Conservation (phyloP, 2,797 vertebrate genomes). For the Prionace glauca region DNA sequence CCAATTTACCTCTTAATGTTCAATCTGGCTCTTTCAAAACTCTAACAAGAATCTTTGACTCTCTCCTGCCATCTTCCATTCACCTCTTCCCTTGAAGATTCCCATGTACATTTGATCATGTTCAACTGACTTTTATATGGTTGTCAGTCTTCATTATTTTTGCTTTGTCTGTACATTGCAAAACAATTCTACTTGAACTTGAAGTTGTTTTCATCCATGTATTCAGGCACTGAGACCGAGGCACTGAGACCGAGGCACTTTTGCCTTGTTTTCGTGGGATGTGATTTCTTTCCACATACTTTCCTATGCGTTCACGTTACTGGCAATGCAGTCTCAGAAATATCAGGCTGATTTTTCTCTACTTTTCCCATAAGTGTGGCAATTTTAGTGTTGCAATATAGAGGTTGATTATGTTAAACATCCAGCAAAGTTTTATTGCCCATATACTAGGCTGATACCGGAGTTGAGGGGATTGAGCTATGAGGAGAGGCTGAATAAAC, state of each 20-base stretch:
- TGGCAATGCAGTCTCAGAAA: background rate
- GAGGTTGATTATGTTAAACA: background rate
- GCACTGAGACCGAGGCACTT: background rate
- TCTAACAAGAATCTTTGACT: background rate
- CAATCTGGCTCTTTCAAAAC: background rate
- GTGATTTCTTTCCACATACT: too few species aligned
- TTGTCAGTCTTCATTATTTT: constrained; percentile 23
- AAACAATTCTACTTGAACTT: background rate
- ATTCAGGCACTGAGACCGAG: background rate
- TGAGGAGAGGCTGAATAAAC: too few species aligned
- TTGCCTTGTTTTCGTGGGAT: background rate
- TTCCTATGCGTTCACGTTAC: too few species aligned
- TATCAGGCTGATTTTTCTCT: background rate
- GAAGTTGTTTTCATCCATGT: background rate
- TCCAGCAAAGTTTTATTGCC: background rate
- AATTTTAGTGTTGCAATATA: background rate
- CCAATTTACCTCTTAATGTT: background rate
- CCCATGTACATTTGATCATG: background rate
- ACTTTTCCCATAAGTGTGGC: background rate
- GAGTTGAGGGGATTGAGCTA: too few species aligned
- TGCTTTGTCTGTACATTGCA: background rate
- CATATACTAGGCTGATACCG: too few species aligned
- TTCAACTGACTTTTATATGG: background rate
- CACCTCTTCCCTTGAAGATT: background rate
- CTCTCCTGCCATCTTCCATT: background rate